Base-by-base conservation (phyloP, 1,140 invertebrate species). In the Danaus plexippus region DNA sequence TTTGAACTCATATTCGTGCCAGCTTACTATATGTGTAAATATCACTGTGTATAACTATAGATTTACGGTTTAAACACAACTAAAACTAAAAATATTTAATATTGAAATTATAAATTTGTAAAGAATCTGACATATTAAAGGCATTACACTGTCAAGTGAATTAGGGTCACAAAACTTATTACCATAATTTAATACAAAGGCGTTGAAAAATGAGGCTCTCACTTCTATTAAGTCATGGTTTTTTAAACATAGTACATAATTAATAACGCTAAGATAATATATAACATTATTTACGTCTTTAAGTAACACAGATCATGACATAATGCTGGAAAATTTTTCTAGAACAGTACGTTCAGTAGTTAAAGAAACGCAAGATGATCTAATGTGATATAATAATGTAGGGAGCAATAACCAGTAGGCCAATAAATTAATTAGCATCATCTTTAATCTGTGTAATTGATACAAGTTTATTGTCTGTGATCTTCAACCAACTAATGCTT, bases 171-270 rank as follows among this genome's bases (percentile, higher is more conserved):
- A 49, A 57, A 57, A 54, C 48, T 12, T 50, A 56, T 56, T 46
- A 47, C 51, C 42, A 62, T 63, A 59, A 64, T 46, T 50, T 57
- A 54, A 60, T 60, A 60, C 60, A 67, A 69, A 67, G 52, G 64
- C 59, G 52, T 11, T 46, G 45, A 61, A 63, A 59, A 60, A 61
- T 12, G 56, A 58, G 66, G 63, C 67, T 73, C 64, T 73, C 70
- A 64, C 67, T 58, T 66, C 22, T 32, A 32, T 32, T 32, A 32
- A 32, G 22, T 32, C 22, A 32, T 32, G 22, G 7, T 32, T 32
- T 6, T 6, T 32, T 32, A 32, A 32, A 32, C 22, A 32, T 32
- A 32, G 7, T 32, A 32, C 7, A 32, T 32, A 32, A 32, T 32
- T 32, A 32, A 32, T 32, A 32, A 32, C 22, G 22, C 22, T 32